phyloP scores from a whole-genome alignment of 2,113 vertebrate genomes.

The Stegostoma tigrinum region DNA sequence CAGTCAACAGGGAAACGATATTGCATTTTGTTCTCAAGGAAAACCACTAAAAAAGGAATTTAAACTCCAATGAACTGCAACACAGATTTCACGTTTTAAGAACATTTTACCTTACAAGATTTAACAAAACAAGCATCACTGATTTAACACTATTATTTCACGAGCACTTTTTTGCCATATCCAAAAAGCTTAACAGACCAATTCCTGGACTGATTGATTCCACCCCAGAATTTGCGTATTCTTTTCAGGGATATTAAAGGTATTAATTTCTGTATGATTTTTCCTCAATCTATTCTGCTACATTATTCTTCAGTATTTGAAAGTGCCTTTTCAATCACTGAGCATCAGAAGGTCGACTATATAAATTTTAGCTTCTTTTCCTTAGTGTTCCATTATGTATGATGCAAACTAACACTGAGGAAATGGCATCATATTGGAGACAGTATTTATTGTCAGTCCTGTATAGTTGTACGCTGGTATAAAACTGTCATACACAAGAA shows the following conservation, averaged over 20 bases:
- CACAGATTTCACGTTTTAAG: no score
- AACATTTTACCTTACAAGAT: no score
- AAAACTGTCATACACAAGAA: neutral
- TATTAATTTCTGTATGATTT: neutral
- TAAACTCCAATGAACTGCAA: no score
- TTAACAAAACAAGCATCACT: no score
- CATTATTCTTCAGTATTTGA: neutral
- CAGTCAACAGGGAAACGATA: neutral
- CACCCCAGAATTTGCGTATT: no score
- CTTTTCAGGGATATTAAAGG: neutral
- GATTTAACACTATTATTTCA: no score
- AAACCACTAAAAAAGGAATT: no score
- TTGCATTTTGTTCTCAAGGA: no score
- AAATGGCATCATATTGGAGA: neutral
- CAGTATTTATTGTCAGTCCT: neutral
- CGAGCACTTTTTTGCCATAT: no score
- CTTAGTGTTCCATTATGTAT: neutral
- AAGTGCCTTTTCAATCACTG: neutral
- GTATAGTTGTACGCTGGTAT: neutral
- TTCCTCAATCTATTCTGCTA: neutral
- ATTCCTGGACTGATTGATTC: no score
- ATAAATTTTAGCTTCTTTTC: neutral
- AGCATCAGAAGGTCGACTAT: neutral
- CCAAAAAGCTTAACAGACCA: no score
- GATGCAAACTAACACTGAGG: neutral